These are phyloP conservation scores for Linurgus olivaceus DNA, from an alignment of 2,797 vertebrate genomes.

Conservation along the genomic window DNA sequence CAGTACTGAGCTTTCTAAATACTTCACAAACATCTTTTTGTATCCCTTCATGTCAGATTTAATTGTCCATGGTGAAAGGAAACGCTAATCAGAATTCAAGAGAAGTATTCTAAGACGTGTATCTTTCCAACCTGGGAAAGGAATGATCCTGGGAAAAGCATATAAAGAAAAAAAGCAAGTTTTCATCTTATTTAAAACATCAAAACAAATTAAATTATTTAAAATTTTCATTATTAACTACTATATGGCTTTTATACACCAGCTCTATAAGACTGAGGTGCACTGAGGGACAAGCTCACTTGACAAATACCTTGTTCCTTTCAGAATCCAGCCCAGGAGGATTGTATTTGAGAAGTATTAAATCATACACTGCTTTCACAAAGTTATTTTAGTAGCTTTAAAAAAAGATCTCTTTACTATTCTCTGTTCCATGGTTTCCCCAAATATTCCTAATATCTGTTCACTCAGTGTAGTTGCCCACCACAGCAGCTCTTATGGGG, in stretches of 20 bases:
- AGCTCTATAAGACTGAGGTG: not conserved
- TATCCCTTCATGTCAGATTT: slow-evolving; percentile 26
- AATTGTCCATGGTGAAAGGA: slow-evolving; percentile 37
- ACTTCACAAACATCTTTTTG: slow-evolving; percentile 5
- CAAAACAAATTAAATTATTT: not conserved
- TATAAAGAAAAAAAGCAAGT: not conserved
- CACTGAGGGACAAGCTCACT: not conserved
- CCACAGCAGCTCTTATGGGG: not conserved
- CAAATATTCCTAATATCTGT: not conserved
- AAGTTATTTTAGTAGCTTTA: not conserved
- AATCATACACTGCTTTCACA: not conserved
- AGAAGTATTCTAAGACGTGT: not conserved
- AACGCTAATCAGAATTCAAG: not conserved
- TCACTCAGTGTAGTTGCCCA: not conserved
- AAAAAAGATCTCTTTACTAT: not conserved
- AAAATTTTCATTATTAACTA: not conserved
- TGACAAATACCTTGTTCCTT: not conserved
- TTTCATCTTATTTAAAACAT: not conserved
- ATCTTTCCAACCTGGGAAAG: slow-evolving; percentile 13
- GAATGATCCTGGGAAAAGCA: not conserved
- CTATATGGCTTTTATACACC: not conserved
- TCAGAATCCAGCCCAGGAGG: not conserved
- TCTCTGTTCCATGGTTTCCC: not conserved
- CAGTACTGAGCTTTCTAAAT: not conserved
- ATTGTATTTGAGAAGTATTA: not conserved